Base-by-base conservation (phyloP, 2,113 vertebrate species). In the Mastomys coucha region DNA sequence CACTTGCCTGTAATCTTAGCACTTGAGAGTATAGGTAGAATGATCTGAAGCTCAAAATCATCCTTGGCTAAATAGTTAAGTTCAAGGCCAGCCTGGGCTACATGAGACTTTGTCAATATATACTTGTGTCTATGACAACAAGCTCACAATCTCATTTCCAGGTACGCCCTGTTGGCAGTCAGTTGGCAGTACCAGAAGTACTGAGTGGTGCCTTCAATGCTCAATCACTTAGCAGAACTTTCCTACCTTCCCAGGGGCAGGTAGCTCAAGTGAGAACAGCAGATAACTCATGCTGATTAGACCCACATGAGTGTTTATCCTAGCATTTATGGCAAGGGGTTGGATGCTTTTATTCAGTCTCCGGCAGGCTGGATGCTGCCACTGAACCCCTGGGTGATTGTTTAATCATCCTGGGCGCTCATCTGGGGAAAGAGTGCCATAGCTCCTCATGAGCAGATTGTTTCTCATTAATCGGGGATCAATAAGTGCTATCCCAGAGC, bases 401-500 rank as follows among this genome's bases (percentile, higher is more conserved):
- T 49, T 89, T 91, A 84, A 93, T 97, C 78, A 85, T 88, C 26
- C 49, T 24, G 24, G 26, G 94, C 14, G 39, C 91, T 86, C 33
- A 45, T 96, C 92, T 63, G 51, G 91, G 92, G 81, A 89, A 88
- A 91, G 6, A 65, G 69, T 94, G 42, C 86, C 88, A 39, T 28
- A 42, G 93, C 88, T 91, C 58, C 82, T 93, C 56, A 26, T 14
- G 76, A 95, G 91, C 91, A 96, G 80, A 87, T 70, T 65, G 91
- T 86, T 93, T 91, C 77, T 91, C 94, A 81, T 96, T 94, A 96
- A 96, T 92, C 0, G 1, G 49, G 58, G 88, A 91, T 96, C 97
- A 36, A 42, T 96, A 93, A n/a, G 7, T 45, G 28, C 11, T 2
- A 45, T 95, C 89, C 31, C 65, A 70, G 88, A 69, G 36, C 36